Evolutionary conservation across 2,888 invertebrate genomes (phyloP).

Genomic region (Maniola hyperantus): DNA sequence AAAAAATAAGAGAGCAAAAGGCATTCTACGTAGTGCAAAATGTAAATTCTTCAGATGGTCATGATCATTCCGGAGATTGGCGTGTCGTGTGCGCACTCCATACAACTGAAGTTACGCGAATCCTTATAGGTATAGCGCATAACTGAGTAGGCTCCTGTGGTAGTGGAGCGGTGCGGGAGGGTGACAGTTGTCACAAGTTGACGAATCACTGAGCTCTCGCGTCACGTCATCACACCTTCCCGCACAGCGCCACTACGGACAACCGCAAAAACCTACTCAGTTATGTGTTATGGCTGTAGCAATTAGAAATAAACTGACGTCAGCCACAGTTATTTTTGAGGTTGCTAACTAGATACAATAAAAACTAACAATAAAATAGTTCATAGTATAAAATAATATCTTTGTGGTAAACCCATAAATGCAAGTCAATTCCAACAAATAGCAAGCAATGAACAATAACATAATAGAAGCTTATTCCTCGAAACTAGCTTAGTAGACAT

Average conservation of each 20-base stretch:
- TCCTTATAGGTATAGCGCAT: neutral
- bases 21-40: constrained; percentile 50
- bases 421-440: constrained; percentile 15
- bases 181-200: too few species aligned
- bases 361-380: constrained; percentile 12
- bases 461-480: constrained; percentile 12
- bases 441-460: constrained; percentile 9
- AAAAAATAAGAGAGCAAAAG: constrained; percentile 46
- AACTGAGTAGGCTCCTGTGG: too few species aligned
- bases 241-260: too few species aligned
- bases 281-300: too few species aligned
- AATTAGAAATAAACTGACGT: constrained; percentile 2
- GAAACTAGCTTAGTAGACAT: neutral
- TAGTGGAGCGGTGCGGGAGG: too few species aligned
- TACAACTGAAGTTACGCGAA: constrained; percentile 11
- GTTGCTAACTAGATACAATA: constrained; percentile 1
- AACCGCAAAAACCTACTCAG: too few species aligned
- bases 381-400: neutral
- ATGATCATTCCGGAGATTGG: constrained; percentile 41
- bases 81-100: constrained; percentile 19
- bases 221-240: too few species aligned
- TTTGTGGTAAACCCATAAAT: constrained; percentile 14
- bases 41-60: constrained; percentile 45
- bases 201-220: too few species aligned
- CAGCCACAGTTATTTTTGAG: constrained; percentile 8